Base-by-base conservation (phyloP, 2,888 invertebrate species). In the Dermolepida albohirtum region DNA sequence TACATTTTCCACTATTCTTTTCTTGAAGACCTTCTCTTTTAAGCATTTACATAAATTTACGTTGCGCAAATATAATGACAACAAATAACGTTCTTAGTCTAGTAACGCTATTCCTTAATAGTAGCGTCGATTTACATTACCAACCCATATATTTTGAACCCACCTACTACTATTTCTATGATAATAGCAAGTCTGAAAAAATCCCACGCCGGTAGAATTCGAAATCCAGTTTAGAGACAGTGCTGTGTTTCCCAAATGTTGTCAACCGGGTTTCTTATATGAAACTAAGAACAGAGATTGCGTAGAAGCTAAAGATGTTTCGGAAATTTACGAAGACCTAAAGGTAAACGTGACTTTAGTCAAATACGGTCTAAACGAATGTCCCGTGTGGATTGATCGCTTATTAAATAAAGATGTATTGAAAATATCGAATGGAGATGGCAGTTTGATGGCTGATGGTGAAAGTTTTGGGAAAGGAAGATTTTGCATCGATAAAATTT, bases 211-310 rank as follows among this genome's bases (percentile, higher is more conserved):
- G 51, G 22, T 43, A 11, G 17, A 17, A 5, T 17, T 16, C 41
- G 16, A 41, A 22, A 7, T n/a, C n/a, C 7, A n/a, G 6, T 22
- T 55, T 2, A 5, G 6, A 1, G 8, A 41, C 16, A 17, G 5
- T n/a, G n/a, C n/a, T 11, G 22, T 57, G 1, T n/a, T 57, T 10
- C 57, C 43, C 7, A 57, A 57, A 43, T 57, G 57, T 8, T 57
- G 57, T n/a, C 57, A 43, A 16, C 14, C 43, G 1, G n/a, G 22
- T 27, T 22, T 14, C 1, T 6, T 17, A 22, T 57, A 57, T 43
- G 57, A 57, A 1, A 22, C 12, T 5, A 12, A 43, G 27, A 43
- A 57, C 43, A 11, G 43, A 22, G 43, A 57, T 6, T 57, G 57
- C 12, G 22, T 43, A 2, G 27, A 57, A 27, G 22, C 2, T n/a